Evolutionary conservation across 2,113 vertebrate genomes (phyloP).

Genomic region (Notarius quadriscutis): DNA sequence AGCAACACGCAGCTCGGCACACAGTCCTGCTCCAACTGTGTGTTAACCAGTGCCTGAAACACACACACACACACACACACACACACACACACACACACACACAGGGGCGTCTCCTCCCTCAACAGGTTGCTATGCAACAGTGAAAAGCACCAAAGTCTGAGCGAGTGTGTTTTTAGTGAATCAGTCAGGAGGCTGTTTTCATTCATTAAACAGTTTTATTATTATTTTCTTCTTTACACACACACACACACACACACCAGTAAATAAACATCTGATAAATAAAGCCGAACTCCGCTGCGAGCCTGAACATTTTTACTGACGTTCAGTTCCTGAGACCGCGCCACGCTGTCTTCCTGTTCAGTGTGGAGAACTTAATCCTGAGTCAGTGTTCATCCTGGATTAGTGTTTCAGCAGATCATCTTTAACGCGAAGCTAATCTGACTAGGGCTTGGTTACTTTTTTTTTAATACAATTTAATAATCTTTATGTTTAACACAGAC

Average conservation of each 20-base stretch:
- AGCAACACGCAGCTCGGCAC: slow-evolving; percentile 76
- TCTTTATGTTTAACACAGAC: neutral
- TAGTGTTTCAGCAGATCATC: neutral
- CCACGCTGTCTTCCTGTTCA: neutral
- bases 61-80: slow-evolving; percentile 29
- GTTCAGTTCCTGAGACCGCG: neutral
- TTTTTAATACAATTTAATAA: neutral
- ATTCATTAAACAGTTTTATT: neutral
- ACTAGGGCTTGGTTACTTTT: neutral
- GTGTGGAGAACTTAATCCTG: neutral
- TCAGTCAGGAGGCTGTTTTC: neutral
- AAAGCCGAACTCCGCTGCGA: neutral
- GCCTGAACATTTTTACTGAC: neutral
- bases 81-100: slow-evolving; percentile 26
- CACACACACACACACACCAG: neutral
- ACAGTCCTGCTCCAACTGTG: slow-evolving; percentile 81
- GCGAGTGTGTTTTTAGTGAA: neutral
- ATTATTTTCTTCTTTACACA: neutral
- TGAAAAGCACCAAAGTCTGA: neutral
- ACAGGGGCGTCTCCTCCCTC: neutral
- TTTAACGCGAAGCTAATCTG: neutral
- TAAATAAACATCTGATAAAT: neutral
- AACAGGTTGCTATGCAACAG: slow-evolving; percentile 36
- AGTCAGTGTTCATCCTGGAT: neutral
- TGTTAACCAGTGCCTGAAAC: slow-evolving; percentile 78